Conservation (phyloP, 2,888 invertebrate genomes). For the Mimumesa dahlbomi region DNA sequence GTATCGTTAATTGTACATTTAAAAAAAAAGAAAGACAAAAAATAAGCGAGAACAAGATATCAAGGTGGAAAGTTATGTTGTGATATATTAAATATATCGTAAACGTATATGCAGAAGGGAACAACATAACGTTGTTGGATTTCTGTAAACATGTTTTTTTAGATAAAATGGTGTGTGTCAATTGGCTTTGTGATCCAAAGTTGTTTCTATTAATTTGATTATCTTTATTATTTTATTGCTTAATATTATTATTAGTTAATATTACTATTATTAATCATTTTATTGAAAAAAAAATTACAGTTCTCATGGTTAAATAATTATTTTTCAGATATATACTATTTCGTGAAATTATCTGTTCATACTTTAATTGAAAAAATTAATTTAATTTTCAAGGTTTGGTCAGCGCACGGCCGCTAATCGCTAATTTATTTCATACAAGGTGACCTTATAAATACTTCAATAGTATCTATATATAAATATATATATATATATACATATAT, state of each 20-base stretch:
- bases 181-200: conserved; percentile 68
- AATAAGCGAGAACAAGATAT: conserved; percentile 9
- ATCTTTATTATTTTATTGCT: conserved; percentile 46
- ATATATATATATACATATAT: conserved; percentile 43
- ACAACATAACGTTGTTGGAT: conserved; percentile 52
- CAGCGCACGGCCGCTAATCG: conserved; percentile 39
- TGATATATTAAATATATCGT: conserved; percentile 22
- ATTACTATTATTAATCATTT: conserved; percentile 43
- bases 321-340: conserved; percentile 30
- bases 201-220: conserved; percentile 63
- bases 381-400: conserved; percentile 46
- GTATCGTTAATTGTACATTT: conserved; percentile 8
- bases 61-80: conserved; percentile 15
- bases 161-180: conserved; percentile 46
- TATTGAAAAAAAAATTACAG: conserved; percentile 41
- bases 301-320: conserved; percentile 24
- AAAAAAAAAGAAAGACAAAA: conserved; percentile 9
- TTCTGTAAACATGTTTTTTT: conserved; percentile 51
- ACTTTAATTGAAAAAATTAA: conserved; percentile 49
- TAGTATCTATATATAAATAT: conserved; percentile 45
- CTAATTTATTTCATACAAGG: conserved; percentile 54
- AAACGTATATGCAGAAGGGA: conserved; percentile 45
- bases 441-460: conserved; percentile 51
- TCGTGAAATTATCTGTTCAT: conserved; percentile 44
- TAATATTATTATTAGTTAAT: conserved; percentile 39